Evolutionary conservation across 2,113 vertebrate species (phyloP), one percentile per base, ranked within the genome.

Genomic region (Vanacampus margaritifer): DNA sequence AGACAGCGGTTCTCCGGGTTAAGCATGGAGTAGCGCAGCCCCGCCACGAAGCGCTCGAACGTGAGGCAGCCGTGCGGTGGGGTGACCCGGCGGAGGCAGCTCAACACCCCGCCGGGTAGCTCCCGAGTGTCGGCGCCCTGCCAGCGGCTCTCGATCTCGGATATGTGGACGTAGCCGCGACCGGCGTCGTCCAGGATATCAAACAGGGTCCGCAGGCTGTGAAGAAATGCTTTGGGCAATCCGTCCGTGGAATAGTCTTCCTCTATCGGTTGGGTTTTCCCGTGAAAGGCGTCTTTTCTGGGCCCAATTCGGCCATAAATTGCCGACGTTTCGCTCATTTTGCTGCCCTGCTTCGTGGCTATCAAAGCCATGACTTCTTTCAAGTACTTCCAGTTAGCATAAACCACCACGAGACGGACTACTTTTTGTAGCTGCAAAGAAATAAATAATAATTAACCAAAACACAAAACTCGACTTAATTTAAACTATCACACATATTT

Each of bases 61-160:
- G 93, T 95, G 67, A 98, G 93, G 85, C 92, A 94, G 26, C 97
- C 96, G 74, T 94, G 94, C 70, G 93, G 90, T 3, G 95, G 95
- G 0, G 95, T 93, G 53, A 93, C 94, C 68, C 85, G 87, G 67
- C 95, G 78, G 77, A 98, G 73, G 54, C 94, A 93, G 68, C 91
- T 84, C 80, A 97, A 86, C 48, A 97, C 96, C 2, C 95, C 95
- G n/a, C 90, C 86, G 35, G 96, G 94, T 58, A 96, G 76, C 36
- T 93, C 94, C 19, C 85, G 91, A 10, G 94, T 90, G 65, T 94
- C 95, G 0, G 94, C 88, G 1, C 94, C 95, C 61, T 91, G 91
- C 97, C 97, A 98, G 63, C 97, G 95, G 64, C 92, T 94, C 89
- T 98, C 95, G 63, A 98, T 98, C 91, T 98, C 97, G 28, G 92